Evolutionary conservation across 2,888 invertebrate genomes (phyloP), one percentile per base, ranked within the genome.

Genomic region (Drosophila affinis): DNA sequence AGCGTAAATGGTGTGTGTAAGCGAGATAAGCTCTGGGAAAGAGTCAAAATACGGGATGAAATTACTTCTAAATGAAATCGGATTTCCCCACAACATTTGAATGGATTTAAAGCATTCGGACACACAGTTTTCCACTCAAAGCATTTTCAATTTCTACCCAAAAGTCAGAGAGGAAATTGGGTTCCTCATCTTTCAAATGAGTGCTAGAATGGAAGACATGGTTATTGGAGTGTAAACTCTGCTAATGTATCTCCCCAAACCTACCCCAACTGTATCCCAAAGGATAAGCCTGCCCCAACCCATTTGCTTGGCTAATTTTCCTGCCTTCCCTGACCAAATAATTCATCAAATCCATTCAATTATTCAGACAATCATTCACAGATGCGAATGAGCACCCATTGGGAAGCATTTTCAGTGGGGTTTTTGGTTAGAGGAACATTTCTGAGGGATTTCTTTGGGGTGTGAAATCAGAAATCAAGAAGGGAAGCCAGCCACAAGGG

Each of bases 1-100:
- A 72, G 61, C 67, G 49, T 59, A 78, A 82, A 72, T 72, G 76
- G 72, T 74, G 81, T 61, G 75, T 73, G 65, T 9, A 46, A 48
- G 65, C 45, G 46, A 58, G 82, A 79, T 76, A 78, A 78, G 72
- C 59, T 55, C 32, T 47, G 57, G 60, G 48, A 56, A 51, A 44
- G 52, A 39, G 55, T 64, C 56, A 39, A 21, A n/a, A 14, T 5
- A 34, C 34, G 12, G 14, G 5, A 5, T 5, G 5, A 34, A n/a
- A 34, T 34, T n/a, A 21, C 34, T 27, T 45, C 10, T 5, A 21
- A 5, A n/a, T n/a, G 17, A 49, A 58, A 39, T 5, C 12, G 12
- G 17, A 53, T 14, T 7, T 7, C 7, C 6, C 7, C n/a, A 39
- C 39, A 6, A 39, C 39, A 7, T n/a, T 39, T 53, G 21, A 56